These are phyloP conservation scores for Xenopus borealis DNA, from an alignment of 2,113 vertebrate genomes.

Conservation along the genomic window DNA sequence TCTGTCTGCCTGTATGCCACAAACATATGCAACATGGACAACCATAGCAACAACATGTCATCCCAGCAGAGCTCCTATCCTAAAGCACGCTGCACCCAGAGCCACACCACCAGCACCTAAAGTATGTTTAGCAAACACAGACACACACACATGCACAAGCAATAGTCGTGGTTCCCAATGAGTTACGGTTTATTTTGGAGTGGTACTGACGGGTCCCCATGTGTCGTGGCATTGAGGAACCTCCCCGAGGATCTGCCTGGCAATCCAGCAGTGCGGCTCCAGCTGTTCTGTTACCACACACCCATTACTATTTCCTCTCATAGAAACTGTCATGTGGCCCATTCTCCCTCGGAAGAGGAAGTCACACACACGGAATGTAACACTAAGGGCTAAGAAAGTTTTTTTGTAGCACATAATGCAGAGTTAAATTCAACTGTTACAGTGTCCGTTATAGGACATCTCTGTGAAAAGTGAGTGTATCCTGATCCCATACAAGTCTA, in stretches of 20 bases:
- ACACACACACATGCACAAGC: no score
- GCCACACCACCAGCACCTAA: no score
- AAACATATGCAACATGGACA: no score
- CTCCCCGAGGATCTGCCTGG: conserved; percentile 11
- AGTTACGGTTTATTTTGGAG: neutral
- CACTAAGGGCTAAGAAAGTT: conserved; percentile 17
- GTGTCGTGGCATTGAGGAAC: neutral
- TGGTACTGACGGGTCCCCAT: neutral
- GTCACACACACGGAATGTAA: conserved; percentile 34
- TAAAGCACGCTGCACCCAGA: no score
- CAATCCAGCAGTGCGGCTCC: neutral
- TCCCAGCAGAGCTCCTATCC: no score
- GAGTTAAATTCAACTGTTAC: no score
- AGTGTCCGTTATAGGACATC: no score
- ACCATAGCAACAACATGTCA: no score
- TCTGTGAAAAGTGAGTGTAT: neutral
- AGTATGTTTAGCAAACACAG: no score
- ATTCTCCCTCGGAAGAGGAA: conserved; percentile 53
- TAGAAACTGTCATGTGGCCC: conserved; percentile 44
- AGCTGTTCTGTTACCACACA: conserved; percentile 24
- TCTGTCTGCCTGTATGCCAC: no score
- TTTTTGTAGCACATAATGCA: no score
- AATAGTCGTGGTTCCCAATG: neutral
- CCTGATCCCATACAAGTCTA: neutral
- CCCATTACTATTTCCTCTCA: conserved; percentile 72